Percentiles rank a stretch among this genome's conserved stretches.
These are phyloP conservation scores for Felis chaus DNA, from an alignment of 2,113 vertebrate species.

Conservation along the genomic window DNA sequence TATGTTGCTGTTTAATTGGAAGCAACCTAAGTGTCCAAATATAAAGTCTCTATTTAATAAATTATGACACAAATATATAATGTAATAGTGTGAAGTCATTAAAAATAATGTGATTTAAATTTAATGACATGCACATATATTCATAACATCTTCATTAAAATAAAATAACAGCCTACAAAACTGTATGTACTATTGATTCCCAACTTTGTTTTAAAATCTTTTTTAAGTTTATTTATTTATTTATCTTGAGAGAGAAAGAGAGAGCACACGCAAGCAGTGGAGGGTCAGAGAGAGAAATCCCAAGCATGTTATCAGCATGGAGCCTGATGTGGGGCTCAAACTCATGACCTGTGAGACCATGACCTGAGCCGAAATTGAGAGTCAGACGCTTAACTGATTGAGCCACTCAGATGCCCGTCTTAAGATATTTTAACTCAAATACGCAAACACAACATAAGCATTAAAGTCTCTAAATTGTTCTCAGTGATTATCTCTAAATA, in stretches of 20 bases:
- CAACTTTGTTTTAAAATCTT: neutral
- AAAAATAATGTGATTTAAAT: neutral
- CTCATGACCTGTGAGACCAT: no score
- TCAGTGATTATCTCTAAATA: neutral
- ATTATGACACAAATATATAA: neutral
- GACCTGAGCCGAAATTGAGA: no score
- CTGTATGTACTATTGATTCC: neutral
- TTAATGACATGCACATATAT: neutral
- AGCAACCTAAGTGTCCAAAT: neutral
- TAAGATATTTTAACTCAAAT: neutral
- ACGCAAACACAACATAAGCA: neutral
- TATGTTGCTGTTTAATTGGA: neutral
- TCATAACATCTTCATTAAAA: neutral
- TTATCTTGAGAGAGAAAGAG: no score
- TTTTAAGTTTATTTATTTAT: no score
- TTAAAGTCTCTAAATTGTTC: neutral
- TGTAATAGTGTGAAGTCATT: neutral
- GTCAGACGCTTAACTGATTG: no score
- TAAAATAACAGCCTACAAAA: neutral
- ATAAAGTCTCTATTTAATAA: slow-evolving; percentile 15
- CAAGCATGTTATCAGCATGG: no score
- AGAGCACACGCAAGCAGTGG: no score
- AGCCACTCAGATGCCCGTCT: neutral
- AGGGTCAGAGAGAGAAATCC: no score
- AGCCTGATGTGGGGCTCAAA: no score